Percentiles rank a stretch among this genome's conserved stretches.
phyloP scores from a whole-genome alignment of 53 echinoderm and acorn worm species.

The Antedon mediterranea region DNA sequence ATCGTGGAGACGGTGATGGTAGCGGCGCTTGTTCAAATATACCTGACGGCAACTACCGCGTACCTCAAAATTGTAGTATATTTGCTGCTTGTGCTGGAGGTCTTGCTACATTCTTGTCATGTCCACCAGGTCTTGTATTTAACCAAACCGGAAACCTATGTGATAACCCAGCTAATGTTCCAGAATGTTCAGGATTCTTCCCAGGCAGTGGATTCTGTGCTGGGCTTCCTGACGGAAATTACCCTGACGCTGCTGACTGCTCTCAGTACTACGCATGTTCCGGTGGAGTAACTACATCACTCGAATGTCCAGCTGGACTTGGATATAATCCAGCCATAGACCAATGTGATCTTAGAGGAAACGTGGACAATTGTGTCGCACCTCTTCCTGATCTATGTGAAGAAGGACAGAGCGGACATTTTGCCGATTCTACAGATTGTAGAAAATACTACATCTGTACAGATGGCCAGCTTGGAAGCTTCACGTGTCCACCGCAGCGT shows the following conservation, averaged over 20 bases:
- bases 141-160: neutral
- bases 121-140: neutral
- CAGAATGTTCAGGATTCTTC: neutral
- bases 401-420: neutral
- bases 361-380: neutral
- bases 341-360: neutral
- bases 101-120: neutral
- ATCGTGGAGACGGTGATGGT: neutral
- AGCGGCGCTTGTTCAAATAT: neutral
- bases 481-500: neutral
- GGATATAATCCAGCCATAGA: neutral
- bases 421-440: neutral
- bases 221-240: neutral
- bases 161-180: neutral
- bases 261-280: neutral
- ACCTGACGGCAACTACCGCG: neutral
- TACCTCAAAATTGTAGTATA: neutral
- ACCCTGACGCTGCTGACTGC: neutral
- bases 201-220: neutral
- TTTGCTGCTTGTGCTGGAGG: neutral
- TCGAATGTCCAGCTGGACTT: neutral
- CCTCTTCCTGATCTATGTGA: neutral
- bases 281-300: neutral
- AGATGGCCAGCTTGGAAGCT: neutral
- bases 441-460: neutral